Evolutionary conservation across 2,888 invertebrate genomes (phyloP), one percentile per base, ranked within the genome.

Genomic region (Drosophila nigricruria): DNA sequence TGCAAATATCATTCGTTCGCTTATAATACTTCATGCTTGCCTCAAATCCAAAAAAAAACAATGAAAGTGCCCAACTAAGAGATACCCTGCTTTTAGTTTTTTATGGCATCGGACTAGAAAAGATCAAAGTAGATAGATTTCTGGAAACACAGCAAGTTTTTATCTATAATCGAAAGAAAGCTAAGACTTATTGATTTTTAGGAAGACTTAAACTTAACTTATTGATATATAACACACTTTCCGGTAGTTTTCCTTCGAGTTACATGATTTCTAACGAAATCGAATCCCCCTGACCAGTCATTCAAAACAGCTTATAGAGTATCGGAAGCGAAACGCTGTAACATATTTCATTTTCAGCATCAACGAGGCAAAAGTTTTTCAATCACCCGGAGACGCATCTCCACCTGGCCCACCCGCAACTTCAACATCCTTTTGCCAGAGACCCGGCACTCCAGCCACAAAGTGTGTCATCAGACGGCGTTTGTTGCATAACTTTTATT

Each of bases 261-360:
- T 50, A 20, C 20, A 32, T 32, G 0, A 14, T 3, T 6, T 18
- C 18, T 18, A 6, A 6, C 0, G 3, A 5, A 49, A 20, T 32
- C 49, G 3, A 20, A 49, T 6, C 16, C 1, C 23, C 50, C 20
- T 20, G 10, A 0, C 8, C 10, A 23, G 9, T 16, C 36, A 23
- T 16, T 52, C 34, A 4, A 6, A 23, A 3, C 10, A 20, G 9
- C 23, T 10, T 38, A 20, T 20, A 47, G 47, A 47, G 58, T 38
- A 47, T 58, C 23, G 45, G 45, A 54, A 53, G 65, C 66, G 66
- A 68, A 69, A 70, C 50, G 72, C 56, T 72, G 43, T 71, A 83
- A 72, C 72, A 89, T 89, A 84, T 86, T 89, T 88, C 88, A 88
- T 89, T 88, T 86, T 82, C 81, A 71, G 80, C 86, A 76, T 72